phyloP scores from a whole-genome alignment of 2,888 invertebrate genomes.

The Ctena decussata region DNA sequence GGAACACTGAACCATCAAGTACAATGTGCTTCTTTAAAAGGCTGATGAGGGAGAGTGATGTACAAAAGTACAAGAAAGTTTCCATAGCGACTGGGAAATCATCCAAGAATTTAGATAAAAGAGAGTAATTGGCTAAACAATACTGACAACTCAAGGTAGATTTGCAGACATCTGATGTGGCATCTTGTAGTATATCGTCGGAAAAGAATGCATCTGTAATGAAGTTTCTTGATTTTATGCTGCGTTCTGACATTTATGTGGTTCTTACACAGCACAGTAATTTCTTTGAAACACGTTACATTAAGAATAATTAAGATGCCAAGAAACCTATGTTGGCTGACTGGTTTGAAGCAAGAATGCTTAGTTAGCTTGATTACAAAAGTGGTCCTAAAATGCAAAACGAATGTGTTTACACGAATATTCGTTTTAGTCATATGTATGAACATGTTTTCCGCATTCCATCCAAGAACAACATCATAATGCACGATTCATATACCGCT shows the following conservation, averaged over 20 bases:
- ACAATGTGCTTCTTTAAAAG: conserved; percentile 3
- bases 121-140: conserved; percentile 4
- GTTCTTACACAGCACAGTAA: background rate
- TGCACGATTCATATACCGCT: no score
- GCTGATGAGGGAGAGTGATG: background rate
- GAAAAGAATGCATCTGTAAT: background rate
- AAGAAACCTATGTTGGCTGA: background rate
- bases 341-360: background rate
- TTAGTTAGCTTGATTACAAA: background rate
- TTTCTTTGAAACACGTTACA: background rate
- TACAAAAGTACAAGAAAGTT: background rate
- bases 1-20: background rate
- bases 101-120: conserved; percentile 13
- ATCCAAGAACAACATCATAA: no score
- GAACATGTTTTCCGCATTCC: no score
- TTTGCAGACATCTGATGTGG: background rate
- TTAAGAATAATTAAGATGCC: background rate
- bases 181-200: background rate
- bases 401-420: no score
- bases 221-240: background rate
- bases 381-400: no score
- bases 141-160: conserved; percentile 2
- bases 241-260: background rate
- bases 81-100: background rate
- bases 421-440: no score